Conservation (phyloP, 2,888 invertebrate species). For the Oithona nana region DNA sequence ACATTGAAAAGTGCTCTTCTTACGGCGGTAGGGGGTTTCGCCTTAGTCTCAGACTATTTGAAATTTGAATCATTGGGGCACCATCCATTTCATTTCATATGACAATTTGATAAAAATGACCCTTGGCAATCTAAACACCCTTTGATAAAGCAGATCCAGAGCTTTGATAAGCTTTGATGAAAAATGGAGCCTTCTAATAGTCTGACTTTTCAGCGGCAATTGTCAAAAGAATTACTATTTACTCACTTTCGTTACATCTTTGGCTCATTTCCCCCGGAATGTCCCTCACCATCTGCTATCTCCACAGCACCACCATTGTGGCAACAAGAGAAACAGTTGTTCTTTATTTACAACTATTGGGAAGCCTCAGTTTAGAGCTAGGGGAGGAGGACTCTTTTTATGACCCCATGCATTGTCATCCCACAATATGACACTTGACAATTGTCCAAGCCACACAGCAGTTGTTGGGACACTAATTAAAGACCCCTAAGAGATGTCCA, state of each 20-base stretch:
- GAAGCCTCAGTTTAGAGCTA: neutral
- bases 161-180: too few relatives aligned
- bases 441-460: too few relatives aligned
- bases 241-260: neutral
- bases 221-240: neutral
- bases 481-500: neutral
- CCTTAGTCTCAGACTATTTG: neutral
- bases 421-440: too few relatives aligned
- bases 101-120: too few relatives aligned
- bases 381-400: too few relatives aligned
- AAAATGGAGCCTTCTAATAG: neutral
- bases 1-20: neutral
- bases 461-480: neutral
- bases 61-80: too few relatives aligned
- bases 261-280: neutral
- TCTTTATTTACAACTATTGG: neutral
- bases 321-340: neutral
- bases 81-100: too few relatives aligned
- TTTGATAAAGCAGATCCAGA: too few relatives aligned
- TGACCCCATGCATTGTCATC: too few relatives aligned
- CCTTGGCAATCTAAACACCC: too few relatives aligned
- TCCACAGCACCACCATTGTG: neutral
- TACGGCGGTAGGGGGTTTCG: neutral
- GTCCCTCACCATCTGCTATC: neutral
- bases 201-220: neutral